Evolutionary conservation across 2,797 vertebrate species (phyloP).

Genomic region (Champsocephalus gunnari): DNA sequence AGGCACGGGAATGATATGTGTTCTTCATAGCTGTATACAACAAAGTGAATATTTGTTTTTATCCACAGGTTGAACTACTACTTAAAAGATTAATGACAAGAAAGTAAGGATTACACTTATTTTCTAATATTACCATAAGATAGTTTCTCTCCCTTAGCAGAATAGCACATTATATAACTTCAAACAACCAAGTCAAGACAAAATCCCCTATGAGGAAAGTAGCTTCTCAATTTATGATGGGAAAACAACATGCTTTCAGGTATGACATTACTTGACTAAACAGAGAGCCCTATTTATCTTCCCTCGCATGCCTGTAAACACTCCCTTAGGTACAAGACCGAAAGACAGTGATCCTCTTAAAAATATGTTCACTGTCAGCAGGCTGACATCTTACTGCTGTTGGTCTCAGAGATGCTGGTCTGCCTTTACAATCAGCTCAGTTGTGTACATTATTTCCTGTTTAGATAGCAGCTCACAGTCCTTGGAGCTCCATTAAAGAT

Average conservation of each 20-base stretch:
- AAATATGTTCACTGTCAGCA: constrained; percentile 55
- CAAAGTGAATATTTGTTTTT: not conserved
- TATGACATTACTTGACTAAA: constrained; percentile 19
- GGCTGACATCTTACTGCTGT: constrained; percentile 54
- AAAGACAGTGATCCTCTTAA: constrained; percentile 48
- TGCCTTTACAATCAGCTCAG: constrained; percentile 40
- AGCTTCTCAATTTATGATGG: not conserved
- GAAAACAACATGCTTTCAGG: constrained; percentile 18
- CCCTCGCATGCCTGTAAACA: constrained; percentile 24
- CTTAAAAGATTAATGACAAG: not conserved
- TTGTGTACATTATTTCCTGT: constrained; percentile 65
- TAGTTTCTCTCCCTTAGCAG: not conserved
- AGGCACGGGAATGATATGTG: not conserved
- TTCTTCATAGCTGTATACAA: no score
- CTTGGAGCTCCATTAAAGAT: constrained; percentile 50
- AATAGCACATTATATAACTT: not conserved
- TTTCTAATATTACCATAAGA: not conserved
- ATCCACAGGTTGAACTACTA: not conserved
- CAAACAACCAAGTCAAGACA: not conserved
- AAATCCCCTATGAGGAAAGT: not conserved
- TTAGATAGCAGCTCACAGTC: constrained; percentile 37
- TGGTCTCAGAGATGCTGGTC: constrained; percentile 30
- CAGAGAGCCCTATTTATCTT: constrained; percentile 24
- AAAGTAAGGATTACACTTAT: no score
- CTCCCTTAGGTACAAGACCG: not conserved